These are phyloP conservation scores for Pogonus chalceus DNA, from an alignment of 1,140 invertebrate species.

Conservation along the genomic window DNA sequence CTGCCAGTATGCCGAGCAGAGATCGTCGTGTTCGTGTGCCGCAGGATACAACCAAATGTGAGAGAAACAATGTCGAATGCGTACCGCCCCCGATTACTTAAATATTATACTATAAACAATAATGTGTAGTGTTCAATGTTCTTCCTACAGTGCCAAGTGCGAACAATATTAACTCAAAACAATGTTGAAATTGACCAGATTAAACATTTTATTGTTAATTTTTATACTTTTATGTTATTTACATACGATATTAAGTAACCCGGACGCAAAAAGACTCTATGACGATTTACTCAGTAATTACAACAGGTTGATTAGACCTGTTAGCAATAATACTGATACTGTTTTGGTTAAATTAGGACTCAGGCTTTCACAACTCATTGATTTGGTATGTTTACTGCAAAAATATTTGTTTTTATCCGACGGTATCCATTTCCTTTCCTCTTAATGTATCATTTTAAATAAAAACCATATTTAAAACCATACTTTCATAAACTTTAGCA, in stretches of 20 bases:
- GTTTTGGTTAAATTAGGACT: constrained; percentile 86
- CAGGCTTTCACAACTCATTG: constrained; percentile 87
- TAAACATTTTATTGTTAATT: not conserved
- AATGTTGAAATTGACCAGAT: not conserved
- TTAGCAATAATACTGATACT: constrained; percentile 87
- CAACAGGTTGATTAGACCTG: constrained; percentile 88
- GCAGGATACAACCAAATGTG: not conserved
- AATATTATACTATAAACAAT: too few relatives aligned
- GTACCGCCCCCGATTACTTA: too few relatives aligned
- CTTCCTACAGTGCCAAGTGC: too few relatives aligned
- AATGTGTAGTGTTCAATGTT: too few relatives aligned
- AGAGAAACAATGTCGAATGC: too few relatives aligned
- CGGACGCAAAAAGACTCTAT: constrained; percentile 85
- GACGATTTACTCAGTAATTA: constrained; percentile 94
- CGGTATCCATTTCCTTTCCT: too few relatives aligned
- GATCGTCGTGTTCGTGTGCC: not conserved
- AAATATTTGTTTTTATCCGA: constrained; percentile 15
- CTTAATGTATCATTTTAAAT: too few relatives aligned
- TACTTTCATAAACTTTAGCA: too few relatives aligned
- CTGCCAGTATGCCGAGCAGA: not conserved
- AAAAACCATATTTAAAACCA: too few relatives aligned
- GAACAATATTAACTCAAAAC: not conserved
- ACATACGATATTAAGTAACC: constrained; percentile 45
- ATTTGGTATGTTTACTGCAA: constrained; percentile 75
- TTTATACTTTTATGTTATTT: constrained; percentile 12